These are phyloP conservation scores for Tor tambroides DNA, from an alignment of 2,113 vertebrate genomes.

Conservation along the genomic window DNA sequence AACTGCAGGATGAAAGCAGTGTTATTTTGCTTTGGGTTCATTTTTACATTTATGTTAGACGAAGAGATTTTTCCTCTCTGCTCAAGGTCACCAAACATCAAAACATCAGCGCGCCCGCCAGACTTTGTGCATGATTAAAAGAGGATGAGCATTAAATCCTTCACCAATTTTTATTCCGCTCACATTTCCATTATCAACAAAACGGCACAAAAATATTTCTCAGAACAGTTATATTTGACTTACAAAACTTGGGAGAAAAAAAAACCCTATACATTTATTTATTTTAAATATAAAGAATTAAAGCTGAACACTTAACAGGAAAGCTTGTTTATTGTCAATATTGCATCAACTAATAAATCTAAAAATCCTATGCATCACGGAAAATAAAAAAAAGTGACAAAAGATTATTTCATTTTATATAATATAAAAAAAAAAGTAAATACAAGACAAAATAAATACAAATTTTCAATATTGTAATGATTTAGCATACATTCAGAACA, in stretches of 20 bases:
- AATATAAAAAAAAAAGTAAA: conserved; percentile 20
- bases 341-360: not conserved
- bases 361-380: not conserved
- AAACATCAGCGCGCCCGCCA: not conserved
- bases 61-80: not conserved
- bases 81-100: conserved; percentile 14
- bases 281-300: conserved; percentile 51
- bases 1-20: conserved; percentile 1
- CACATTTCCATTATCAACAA: conserved; percentile 25
- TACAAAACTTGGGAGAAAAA: conserved; percentile 60
- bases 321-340: conserved; percentile 44
- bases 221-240: conserved; percentile 1
- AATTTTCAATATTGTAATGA: conserved; percentile 29
- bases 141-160: conserved; percentile 47
- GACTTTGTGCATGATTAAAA: conserved; percentile 20
- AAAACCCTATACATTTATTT: no score
- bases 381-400: not conserved
- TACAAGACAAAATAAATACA: conserved; percentile 52
- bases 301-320: not conserved
- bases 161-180: conserved; percentile 65
- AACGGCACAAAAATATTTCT: conserved; percentile 44
- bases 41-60: not conserved
- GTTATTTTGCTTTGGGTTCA: not conserved
- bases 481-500: conserved; percentile 18
- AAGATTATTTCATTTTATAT: not conserved